Conservation (phyloP, 2,113 vertebrate species). For the Microtus richardsoni region DNA sequence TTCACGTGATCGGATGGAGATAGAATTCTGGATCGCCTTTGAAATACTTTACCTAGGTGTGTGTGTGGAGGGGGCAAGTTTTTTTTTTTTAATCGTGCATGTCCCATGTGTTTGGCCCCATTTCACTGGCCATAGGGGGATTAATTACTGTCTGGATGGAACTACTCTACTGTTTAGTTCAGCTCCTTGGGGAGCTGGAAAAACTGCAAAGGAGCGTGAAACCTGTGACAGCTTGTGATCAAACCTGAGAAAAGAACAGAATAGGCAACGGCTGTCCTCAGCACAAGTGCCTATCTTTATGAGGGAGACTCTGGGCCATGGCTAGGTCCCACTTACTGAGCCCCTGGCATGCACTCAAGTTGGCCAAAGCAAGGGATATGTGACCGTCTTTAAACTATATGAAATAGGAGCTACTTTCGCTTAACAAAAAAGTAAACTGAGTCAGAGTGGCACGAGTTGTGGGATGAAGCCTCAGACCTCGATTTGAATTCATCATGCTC, state of each 20-base stretch:
- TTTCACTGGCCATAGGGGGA: too few species aligned
- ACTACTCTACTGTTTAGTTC: neutral
- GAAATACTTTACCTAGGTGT: too few species aligned
- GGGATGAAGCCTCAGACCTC: neutral
- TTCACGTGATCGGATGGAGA: neutral
- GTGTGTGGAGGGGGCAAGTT: neutral
- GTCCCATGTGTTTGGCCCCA: too few species aligned
- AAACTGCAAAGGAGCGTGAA: too few species aligned
- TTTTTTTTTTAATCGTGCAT: neutral
- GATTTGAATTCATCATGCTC: neutral
- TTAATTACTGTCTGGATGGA: rapidly evolving
- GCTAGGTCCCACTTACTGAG: neutral
- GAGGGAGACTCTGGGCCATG: neutral
- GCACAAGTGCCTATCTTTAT: rapidly evolving
- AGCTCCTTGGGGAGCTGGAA: neutral
- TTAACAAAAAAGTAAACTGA: constrained; percentile 57
- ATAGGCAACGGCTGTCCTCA: neutral
- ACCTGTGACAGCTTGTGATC: neutral
- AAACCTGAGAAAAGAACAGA: neutral
- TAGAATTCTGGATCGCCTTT: neutral
- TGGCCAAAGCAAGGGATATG: neutral
- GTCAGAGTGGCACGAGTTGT: neutral
- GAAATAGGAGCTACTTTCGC: neutral
- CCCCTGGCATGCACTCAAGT: neutral
- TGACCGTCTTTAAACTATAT: too few species aligned